A percentile compares a stretch with the other conserved stretches of the same genome.
Evolutionary conservation across 2,888 invertebrate species (phyloP).

Genomic region (Caenorhabditis panamensis): DNA sequence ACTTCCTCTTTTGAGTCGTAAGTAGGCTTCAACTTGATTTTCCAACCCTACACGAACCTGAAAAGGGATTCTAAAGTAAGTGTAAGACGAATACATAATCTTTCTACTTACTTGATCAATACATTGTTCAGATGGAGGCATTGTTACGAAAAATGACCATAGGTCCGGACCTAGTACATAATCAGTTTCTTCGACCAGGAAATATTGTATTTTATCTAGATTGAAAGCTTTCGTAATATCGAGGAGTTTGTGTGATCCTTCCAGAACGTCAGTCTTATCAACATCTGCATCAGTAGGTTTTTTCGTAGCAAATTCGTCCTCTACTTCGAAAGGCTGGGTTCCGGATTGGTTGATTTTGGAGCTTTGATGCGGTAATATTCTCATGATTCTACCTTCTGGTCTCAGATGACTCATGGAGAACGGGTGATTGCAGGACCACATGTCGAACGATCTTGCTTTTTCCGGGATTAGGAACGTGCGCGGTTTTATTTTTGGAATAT

Average conservation of each 20-base stretch:
- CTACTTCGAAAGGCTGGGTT: background rate
- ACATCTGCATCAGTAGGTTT: background rate
- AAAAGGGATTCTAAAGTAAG: too few relatives aligned
- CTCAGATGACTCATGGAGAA: slow-evolving; percentile 3
- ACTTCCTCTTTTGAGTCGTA: slow-evolving; percentile 30
- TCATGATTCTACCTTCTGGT: too few relatives aligned
- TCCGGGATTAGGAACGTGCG: background rate
- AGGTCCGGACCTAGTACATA: slow-evolving; percentile 42
- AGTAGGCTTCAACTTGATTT: slow-evolving; percentile 14
- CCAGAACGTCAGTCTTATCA: background rate
- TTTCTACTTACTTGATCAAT: slow-evolving; percentile 13
- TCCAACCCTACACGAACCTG: slow-evolving; percentile 27
- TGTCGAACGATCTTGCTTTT: background rate
- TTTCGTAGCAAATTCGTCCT: background rate
- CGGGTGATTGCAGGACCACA: slow-evolving; percentile 9
- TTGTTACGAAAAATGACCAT: slow-evolving; percentile 29
- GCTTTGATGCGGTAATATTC: too few relatives aligned
- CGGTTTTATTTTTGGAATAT: background rate
- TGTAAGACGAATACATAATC: too few relatives aligned
- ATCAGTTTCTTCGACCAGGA: background rate
- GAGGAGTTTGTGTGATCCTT: slow-evolving; percentile 18
- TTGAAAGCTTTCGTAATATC: slow-evolving; percentile 2
- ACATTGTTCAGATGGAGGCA: slow-evolving; percentile 15
- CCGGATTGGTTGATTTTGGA: too few relatives aligned
- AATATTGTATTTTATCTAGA: slow-evolving; percentile 9